These are phyloP conservation scores for Sebastes cheni DNA, from an alignment of 2,797 vertebrate species.

Conservation along the genomic window DNA sequence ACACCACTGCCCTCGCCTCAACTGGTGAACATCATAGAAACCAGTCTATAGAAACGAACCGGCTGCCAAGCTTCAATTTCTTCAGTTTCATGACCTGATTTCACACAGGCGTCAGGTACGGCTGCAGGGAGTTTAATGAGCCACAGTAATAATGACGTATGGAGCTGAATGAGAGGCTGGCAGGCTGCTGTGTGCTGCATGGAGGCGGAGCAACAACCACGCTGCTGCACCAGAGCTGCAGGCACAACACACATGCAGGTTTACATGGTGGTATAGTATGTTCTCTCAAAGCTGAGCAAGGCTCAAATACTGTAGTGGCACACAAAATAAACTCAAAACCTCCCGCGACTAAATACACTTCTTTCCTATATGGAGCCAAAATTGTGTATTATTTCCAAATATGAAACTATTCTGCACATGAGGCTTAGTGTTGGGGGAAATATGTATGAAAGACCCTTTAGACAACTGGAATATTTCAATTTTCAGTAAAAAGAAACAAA, in stretches of 20 bases:
- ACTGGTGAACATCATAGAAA: background rate
- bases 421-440: background rate
- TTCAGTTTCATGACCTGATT: conserved; percentile 24
- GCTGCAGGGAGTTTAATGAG: conserved; percentile 29
- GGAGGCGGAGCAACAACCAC: background rate
- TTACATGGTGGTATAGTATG: background rate
- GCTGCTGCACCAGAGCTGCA: background rate
- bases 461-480: background rate
- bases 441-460: background rate
- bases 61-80: conserved; percentile 4
- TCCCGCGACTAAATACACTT: background rate
- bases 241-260: background rate
- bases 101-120: background rate
- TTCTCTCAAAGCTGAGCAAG: background rate
- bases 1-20: background rate
- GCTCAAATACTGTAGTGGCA: background rate
- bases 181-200: conserved; percentile 6
- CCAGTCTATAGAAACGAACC: background rate
- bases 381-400: background rate
- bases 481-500: background rate
- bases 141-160: conserved; percentile 20
- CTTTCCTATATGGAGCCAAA: background rate
- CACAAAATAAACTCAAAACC: background rate
- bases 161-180: background rate
- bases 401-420: background rate